Evolutionary conservation across 2,888 invertebrate species (phyloP), one percentile per base, ranked within the genome.

Genomic region (Thymelicus lineola): DNA sequence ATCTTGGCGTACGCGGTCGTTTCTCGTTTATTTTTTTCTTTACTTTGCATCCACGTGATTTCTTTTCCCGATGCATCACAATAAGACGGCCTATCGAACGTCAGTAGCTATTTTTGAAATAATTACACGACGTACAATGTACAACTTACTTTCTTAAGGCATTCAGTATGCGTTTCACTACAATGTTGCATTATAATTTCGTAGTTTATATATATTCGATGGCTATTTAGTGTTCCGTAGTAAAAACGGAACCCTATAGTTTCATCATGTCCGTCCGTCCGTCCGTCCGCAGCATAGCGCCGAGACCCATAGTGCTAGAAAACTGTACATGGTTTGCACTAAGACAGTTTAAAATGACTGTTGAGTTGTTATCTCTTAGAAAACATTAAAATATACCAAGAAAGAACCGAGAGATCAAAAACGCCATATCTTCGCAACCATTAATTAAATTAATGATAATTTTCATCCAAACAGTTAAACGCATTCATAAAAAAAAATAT

Each of bases 51-150:
- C 87, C 87, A 86, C 86, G 89, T 90, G 93, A 91, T 92, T 91
- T 84, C 89, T 91, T 90, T 89, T 86, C 85, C 86, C 77, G 89
- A 90, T 90, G 91, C 91, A 90, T 93, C 90, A 89, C 91, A 91
- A 90, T 89, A 90, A 90, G 89, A 87, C 84, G 82, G 84, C 86
- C 88, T 89, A 90, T 90, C 87, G 86, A 80, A 85, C 82, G 87
- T 88, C 90, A 89, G 89, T 82, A 86, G 87, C 86, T 88, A 88
- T 87, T 87, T 87, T 83, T 79, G 82, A 85, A 86, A 86, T 86
- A 87, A 89, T 90, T 89, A 84, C 80, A 53, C 17, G 53, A 53
- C 53, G 17, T 53, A 20, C 53, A 53, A 53, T 20, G 76, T 79
- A 79, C 77, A 72, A 74, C 74, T 77, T 79, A 72, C 77, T 77